phyloP scores from a whole-genome alignment of 2,888 invertebrate species.

The Tenthredo notha region DNA sequence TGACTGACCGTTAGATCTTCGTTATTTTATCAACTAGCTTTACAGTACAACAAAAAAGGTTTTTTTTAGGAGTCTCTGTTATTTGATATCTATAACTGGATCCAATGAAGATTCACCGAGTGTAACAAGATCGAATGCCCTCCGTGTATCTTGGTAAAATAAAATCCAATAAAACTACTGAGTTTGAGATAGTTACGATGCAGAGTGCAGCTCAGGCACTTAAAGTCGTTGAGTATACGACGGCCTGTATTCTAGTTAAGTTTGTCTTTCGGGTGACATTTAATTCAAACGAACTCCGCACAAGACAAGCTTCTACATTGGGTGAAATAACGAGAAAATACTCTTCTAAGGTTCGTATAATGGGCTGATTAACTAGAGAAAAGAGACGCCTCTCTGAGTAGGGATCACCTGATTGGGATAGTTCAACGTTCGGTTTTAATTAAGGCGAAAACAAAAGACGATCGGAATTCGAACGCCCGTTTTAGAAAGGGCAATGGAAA shows the following conservation, averaged over 20 bases:
- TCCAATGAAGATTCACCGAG: neutral
- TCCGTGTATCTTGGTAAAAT: neutral
- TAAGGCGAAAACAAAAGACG: conserved; percentile 67
- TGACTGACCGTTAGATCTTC: neutral
- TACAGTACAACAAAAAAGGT: neutral
- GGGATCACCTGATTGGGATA: conserved; percentile 35
- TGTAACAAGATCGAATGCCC: neutral
- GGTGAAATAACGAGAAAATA: conserved; percentile 28
- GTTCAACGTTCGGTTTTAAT: conserved; percentile 68
- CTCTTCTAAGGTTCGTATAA: conserved; percentile 42
- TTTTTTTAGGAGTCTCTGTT: neutral
- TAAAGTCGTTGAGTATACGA: conserved; percentile 22
- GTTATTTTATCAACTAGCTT: neutral
- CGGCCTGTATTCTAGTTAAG: conserved; percentile 30
- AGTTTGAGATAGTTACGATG: conserved; percentile 16
- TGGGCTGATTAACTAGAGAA: conserved; percentile 42
- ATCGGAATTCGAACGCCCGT: conserved; percentile 69
- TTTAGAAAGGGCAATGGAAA: conserved; percentile 47
- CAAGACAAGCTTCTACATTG: conserved; percentile 27
- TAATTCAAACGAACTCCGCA: conserved; percentile 46
- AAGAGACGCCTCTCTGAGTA: neutral
- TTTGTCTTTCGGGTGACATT: conserved; percentile 38
- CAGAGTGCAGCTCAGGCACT: conserved; percentile 26
- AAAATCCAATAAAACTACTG: conserved; percentile 24
- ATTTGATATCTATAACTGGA: neutral